Evolutionary conservation across 2,797 vertebrate genomes (phyloP), one percentile per base, ranked within the genome.

Genomic region (Notamacropus eugenii): DNA sequence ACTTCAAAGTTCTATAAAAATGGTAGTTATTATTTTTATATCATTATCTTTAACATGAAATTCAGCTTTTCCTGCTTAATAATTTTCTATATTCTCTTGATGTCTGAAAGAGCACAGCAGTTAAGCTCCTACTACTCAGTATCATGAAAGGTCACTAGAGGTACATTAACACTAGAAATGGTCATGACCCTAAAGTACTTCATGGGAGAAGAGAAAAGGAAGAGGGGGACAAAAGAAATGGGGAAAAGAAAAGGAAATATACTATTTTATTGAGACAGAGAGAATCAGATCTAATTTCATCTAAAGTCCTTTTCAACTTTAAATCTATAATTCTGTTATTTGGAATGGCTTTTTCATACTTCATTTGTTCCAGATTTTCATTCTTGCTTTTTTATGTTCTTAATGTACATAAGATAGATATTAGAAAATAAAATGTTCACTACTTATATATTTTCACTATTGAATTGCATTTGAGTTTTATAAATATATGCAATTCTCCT

Each of bases 191-290:
- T 93, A 57, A 93, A 91, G 93, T 74, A 93, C 91, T 95, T 93
- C 95, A 9, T 59, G 95, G 92, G 56, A 57, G 16, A 96, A 93
- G 91, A 96, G 93, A 97, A 90, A 34, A 11, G 27, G n/a, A 40
- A 22, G 5, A 94, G 19, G 9, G 40, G 59, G 92, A 92, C 56
- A 95, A 74, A 52, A 74, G 74, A 95, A 94, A 74, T 27, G n/a
- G 93, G 19, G 90, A 74, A 59, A 95, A 93, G 54, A 16, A 0
- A 34, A 93, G 14, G 58, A 92, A 55, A 19, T 29, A 22, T 5
- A 56, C 24, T 55, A 91, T 96, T 74, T 92, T 6, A 24, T 54
- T n/a, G 31, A 90, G 56, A 34, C 59, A 95, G 95, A 94, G 95
- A 91, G 62, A 40, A 52, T 90, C 91, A 91, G 87, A 90, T 95